Base-by-base conservation (phyloP, 2,888 invertebrate genomes). In the Diaperis boleti region DNA sequence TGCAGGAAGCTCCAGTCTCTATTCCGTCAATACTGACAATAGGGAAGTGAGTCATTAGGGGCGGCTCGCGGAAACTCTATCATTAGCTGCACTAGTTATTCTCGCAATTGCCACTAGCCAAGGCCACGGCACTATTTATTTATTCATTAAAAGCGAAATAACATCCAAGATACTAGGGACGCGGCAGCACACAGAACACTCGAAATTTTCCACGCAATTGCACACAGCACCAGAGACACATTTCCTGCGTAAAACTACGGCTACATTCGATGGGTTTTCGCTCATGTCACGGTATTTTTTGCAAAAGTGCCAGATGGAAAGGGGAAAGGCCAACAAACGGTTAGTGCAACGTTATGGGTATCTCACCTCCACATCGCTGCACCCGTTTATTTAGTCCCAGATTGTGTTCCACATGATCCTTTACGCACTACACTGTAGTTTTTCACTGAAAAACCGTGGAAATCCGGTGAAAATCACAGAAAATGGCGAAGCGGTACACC, bases 401-500 rank as follows among this genome's bases (percentile, higher is more conserved):
- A 49, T 42, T 52, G 33, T 62, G 10, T n/a, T n/a, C 39, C 26
- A 57, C 64, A 57, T 45, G 31, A 59, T 33, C 54, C 39, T 45
- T 59, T 59, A 62, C 49, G 59, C 52, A 41, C 54, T 59, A 62
- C 60, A 62, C 62, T 62, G 18, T 26, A 56, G 44, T 59, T 49
- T 63, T 47, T 54, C 39, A 66, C 50, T 62, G 47, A 44, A 55
- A 31, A 44, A 22, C 6, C 2, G 20, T 2, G 6, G 62, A 67
- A 66, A 64, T 69, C 69, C 60, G 60, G 62, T 66, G 69, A 71
- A 71, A 67, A 66, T 64, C 47, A 47, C 33, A 65, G 65, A 72
- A 73, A 73, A 74, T 72, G 72, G 74, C 73, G 73, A 70, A 68
- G 68, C 70, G 68, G 63, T 69, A 74, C 72, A 73, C 74, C 73